These are phyloP conservation scores for Beroe forskalii DNA, from an alignment of 37 sponge, comb jelly and placozoan genomes.

Conservation along the genomic window DNA sequence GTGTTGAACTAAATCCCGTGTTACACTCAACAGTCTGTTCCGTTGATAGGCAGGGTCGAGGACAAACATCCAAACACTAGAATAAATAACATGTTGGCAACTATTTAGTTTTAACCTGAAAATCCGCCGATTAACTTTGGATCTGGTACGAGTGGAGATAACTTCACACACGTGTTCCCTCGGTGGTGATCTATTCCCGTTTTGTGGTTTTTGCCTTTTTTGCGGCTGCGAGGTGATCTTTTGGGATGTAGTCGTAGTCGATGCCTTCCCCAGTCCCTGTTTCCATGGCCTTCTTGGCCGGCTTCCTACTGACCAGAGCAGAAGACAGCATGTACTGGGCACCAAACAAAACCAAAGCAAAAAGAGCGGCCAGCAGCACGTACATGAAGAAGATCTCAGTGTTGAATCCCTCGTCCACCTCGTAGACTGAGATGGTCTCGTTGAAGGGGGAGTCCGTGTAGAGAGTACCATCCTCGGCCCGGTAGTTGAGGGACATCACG, in stretches of 20 bases:
- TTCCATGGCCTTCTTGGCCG: neutral
- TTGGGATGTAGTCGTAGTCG: constrained; percentile 62
- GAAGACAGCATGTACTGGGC: constrained; percentile 52
- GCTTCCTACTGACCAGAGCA: constrained; percentile 17
- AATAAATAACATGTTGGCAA: constrained; percentile 21
- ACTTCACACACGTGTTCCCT: too few species aligned
- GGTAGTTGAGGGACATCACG: constrained; percentile 34
- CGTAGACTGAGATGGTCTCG: constrained; percentile 86
- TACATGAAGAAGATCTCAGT: constrained; percentile 71
- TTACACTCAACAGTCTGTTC: neutral
- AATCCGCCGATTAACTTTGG: neutral
- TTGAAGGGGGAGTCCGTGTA: constrained; percentile 91
- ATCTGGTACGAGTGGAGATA: too few species aligned
- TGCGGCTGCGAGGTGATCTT: constrained; percentile 16
- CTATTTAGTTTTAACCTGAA: neutral
- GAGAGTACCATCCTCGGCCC: constrained; percentile 74
- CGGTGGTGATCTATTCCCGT: constrained; percentile 47
- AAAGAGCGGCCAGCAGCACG: constrained; percentile 33
- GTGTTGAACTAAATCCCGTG: neutral
- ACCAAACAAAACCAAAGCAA: constrained; percentile 29
- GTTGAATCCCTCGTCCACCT: constrained; percentile 90
- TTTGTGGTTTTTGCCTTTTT: constrained; percentile 21
- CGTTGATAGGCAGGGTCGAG: constrained; percentile 18
- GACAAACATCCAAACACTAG: constrained; percentile 9
- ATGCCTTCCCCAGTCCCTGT: constrained; percentile 33